Evolutionary conservation across 2,797 vertebrate genomes (phyloP).

Genomic region (Pagetopsis macropterus): DNA sequence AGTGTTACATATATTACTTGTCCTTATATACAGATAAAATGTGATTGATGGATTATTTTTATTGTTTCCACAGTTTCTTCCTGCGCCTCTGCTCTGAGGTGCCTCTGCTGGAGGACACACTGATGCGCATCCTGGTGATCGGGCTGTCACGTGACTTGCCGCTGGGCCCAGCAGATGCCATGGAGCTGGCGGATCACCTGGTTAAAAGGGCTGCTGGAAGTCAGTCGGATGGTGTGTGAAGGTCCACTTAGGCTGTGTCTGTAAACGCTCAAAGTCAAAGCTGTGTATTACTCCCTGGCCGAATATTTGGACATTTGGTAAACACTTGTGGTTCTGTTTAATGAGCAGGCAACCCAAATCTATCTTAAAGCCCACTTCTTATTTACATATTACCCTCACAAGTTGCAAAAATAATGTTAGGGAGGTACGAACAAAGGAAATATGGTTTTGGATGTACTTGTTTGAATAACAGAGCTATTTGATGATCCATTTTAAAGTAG

Average conservation of each 20-base stretch:
- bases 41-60: too few species aligned
- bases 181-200: constrained; percentile 98
- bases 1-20: too few species aligned
- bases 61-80: constrained; percentile 88
- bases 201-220: constrained; percentile 96
- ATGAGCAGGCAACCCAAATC: constrained; percentile 12
- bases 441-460: constrained; percentile 3
- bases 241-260: constrained; percentile 12
- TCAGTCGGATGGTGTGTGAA: constrained; percentile 90
- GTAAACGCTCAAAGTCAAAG: constrained; percentile 24
- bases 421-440: constrained; percentile 24
- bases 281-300: constrained; percentile 24
- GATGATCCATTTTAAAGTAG: constrained; percentile 75
- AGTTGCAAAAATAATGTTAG: constrained; percentile 1
- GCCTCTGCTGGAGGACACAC: constrained; percentile 95
- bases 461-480: background rate
- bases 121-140: constrained; percentile 97
- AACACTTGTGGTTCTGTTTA: constrained; percentile 44
- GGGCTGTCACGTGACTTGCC: constrained; percentile 95
- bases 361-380: background rate
- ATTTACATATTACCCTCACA: constrained; percentile 14
- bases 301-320: constrained; percentile 51
- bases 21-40: too few species aligned
- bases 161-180: constrained; percentile 94
- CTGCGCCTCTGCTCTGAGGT: constrained; percentile 98